Conservation (phyloP, 2,797 vertebrate genomes). For the Manis javanica region DNA sequence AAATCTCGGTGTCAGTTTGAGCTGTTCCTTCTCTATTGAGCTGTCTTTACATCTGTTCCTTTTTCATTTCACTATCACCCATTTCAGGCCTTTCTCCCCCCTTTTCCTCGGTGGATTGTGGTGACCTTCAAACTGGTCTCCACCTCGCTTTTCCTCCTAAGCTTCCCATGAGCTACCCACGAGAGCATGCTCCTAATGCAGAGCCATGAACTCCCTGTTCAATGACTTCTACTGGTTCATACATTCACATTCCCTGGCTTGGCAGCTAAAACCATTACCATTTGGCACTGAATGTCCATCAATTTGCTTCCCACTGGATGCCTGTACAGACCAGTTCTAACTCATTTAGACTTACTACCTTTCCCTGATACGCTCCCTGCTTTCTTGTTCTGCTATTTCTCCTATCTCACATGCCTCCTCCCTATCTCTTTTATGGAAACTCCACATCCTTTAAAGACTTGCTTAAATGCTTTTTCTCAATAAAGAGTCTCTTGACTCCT, state of each 20-base stretch:
- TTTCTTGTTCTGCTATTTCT: neutral
- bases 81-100: neutral
- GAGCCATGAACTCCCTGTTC: neutral
- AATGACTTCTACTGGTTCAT: neutral
- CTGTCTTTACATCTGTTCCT: neutral
- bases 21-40: neutral
- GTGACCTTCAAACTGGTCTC: neutral
- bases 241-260: conserved; percentile 34
- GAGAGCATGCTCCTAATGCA: neutral
- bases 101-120: neutral
- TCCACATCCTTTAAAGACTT: neutral
- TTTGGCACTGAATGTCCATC: neutral
- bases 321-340: conserved; percentile 23
- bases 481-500: neutral
- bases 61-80: neutral
- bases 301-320: neutral
- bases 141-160: neutral
- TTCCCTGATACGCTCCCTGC: neutral
- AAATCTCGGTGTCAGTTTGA: neutral
- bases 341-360: neutral
- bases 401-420: neutral
- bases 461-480: neutral
- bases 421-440: neutral
- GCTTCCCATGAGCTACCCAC: neutral
- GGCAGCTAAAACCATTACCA: neutral